Percentiles rank a stretch among this genome's conserved stretches.
These are phyloP conservation scores for Deilephila porcellus DNA, from an alignment of 2,888 invertebrate species.

Conservation along the genomic window DNA sequence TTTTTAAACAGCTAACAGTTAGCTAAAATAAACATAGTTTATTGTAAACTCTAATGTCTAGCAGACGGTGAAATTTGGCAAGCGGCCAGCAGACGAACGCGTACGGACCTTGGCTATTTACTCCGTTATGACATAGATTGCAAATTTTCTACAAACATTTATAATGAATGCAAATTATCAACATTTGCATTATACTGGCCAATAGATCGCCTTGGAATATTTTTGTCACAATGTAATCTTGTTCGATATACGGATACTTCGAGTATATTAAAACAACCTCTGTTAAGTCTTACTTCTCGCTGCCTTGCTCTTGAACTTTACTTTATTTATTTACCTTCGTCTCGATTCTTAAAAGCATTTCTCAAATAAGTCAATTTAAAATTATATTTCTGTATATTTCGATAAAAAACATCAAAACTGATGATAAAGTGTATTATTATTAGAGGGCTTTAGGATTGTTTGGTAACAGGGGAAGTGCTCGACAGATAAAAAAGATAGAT, in stretches of 20 bases:
- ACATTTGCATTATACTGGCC: constrained; percentile 38
- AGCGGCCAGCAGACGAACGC: constrained; percentile 54
- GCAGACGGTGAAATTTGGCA: constrained; percentile 66
- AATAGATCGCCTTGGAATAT: constrained; percentile 40
- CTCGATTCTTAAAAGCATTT: background rate
- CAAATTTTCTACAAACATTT: constrained; percentile 51
- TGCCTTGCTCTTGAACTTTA: constrained; percentile 30
- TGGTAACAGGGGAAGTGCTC: too few relatives aligned
- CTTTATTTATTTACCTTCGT: constrained; percentile 27
- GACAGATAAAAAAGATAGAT: background rate
- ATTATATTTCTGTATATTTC: background rate
- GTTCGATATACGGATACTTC: constrained; percentile 25
- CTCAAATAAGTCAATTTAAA: background rate
- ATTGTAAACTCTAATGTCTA: constrained; percentile 60
- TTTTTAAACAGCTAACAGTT: constrained; percentile 54
- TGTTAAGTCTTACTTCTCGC: constrained; percentile 22
- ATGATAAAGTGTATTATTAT: background rate
- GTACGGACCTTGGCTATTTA: constrained; percentile 65
- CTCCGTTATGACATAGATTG: constrained; percentile 54
- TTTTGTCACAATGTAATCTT: constrained; percentile 32
- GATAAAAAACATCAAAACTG: background rate
- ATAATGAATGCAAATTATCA: constrained; percentile 42
- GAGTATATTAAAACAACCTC: constrained; percentile 8
- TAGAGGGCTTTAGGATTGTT: too few relatives aligned
- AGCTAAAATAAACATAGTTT: constrained; percentile 62